Evolutionary conservation across 2,888 invertebrate genomes (phyloP).

Genomic region (Auanema freiburgensis): DNA sequence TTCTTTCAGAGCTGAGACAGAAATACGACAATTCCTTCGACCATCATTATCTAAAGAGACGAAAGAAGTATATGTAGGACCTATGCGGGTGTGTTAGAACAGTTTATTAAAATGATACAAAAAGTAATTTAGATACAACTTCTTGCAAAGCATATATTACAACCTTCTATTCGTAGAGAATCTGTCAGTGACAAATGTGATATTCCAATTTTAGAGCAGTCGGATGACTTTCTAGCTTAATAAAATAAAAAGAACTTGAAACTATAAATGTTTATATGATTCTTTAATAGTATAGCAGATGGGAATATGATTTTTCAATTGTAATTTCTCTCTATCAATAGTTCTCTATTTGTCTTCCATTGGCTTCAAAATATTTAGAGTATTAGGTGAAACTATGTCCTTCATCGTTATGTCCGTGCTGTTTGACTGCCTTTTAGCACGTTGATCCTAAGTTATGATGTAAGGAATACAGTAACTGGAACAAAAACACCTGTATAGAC

Average conservation of each 20-base stretch:
- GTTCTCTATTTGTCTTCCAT: too few species aligned
- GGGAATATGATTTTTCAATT: too few species aligned
- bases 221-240: conserved; percentile 21
- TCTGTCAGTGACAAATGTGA: conserved; percentile 14
- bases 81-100: conserved; percentile 11
- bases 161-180: conserved; percentile 12
- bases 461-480: too few species aligned
- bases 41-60: conserved; percentile 7
- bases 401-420: too few species aligned
- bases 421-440: too few species aligned
- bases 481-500: conserved; percentile 20
- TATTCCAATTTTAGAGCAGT: conserved; percentile 16
- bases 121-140: conserved; percentile 15
- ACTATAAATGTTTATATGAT: too few species aligned
- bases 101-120: not conserved
- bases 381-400: too few species aligned
- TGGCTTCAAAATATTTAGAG: too few species aligned
- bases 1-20: conserved; percentile 15
- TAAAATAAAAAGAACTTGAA: too few species aligned
- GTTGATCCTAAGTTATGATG: too few species aligned
- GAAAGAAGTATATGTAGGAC: conserved; percentile 14
- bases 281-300: too few species aligned
- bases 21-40: conserved; percentile 19
- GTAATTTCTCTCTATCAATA: too few species aligned
- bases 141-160: conserved; percentile 14